Percentiles rank a stretch among this genome's conserved stretches.
Evolutionary conservation across 2,797 vertebrate genomes (phyloP).

Genomic region (Sparus aurata): DNA sequence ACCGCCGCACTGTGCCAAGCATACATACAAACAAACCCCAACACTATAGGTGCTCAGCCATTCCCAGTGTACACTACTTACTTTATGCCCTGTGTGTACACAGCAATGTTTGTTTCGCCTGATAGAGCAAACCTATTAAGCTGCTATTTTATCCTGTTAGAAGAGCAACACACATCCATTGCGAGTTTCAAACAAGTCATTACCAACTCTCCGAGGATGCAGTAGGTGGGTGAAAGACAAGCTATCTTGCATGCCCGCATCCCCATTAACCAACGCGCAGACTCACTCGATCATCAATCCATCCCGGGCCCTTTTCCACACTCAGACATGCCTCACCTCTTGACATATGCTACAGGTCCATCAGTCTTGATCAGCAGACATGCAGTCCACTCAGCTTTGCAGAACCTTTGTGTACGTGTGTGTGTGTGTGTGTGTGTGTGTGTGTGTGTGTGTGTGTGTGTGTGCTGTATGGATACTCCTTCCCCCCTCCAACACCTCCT

Average conservation of each 20-base stretch:
- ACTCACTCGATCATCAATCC: constrained; percentile 27
- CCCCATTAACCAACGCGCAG: constrained; percentile 30
- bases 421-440: constrained; percentile 16
- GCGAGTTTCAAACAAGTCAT: constrained; percentile 39
- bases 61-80: not conserved
- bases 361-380: constrained; percentile 66
- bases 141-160: constrained; percentile 30
- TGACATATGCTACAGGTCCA: constrained; percentile 62
- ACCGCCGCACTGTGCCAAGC: not conserved
- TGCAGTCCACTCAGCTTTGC: constrained; percentile 56
- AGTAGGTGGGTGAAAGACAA: constrained; percentile 31
- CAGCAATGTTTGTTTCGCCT: constrained; percentile 42
- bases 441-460: no score
- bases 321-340: constrained; percentile 38
- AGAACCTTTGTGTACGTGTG: constrained; percentile 19
- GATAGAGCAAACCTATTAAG: constrained; percentile 28
- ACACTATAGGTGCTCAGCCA: not conserved
- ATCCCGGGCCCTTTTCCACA: constrained; percentile 19
- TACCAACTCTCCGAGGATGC: constrained; percentile 27
- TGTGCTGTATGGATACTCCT: constrained; percentile 40
- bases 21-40: not conserved
- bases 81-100: constrained; percentile 11
- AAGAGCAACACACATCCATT: constrained; percentile 14
- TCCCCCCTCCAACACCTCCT: constrained; percentile 44
- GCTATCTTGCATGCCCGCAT: constrained; percentile 3